A percentile compares a stretch with the other conserved stretches of the same genome.
phyloP scores from a whole-genome alignment of 2,113 vertebrate species.

The Pristiophorus japonicus region DNA sequence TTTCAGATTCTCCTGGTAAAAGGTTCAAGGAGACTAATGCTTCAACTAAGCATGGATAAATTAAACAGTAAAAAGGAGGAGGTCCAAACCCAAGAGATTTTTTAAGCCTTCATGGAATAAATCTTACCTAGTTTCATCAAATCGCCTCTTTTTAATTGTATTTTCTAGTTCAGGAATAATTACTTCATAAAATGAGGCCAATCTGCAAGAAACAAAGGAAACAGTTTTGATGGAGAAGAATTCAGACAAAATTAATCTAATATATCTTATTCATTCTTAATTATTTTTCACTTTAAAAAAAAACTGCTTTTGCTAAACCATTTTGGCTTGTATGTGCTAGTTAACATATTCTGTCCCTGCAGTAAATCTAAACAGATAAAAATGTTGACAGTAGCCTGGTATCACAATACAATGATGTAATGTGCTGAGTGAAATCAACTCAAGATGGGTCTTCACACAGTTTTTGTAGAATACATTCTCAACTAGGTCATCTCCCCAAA shows the following conservation, averaged over 20 bases:
- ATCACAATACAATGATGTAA: background rate
- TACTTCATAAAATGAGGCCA: conserved; percentile 81
- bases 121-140: conserved; percentile 69
- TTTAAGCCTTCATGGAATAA: background rate
- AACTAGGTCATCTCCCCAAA: background rate
- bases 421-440: background rate
- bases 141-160: conserved; percentile 75
- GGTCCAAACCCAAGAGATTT: background rate
- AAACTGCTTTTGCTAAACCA: background rate
- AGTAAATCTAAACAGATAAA: background rate
- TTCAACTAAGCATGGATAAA: background rate
- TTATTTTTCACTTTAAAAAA: background rate
- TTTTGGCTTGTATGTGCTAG: background rate
- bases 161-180: conserved; percentile 81
- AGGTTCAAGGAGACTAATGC: background rate
- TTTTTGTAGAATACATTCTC: background rate
- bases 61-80: background rate
- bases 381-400: background rate
- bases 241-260: background rate
- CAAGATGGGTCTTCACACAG: background rate
- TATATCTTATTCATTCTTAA: background rate
- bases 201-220: conserved; percentile 53
- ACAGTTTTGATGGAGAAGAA: background rate
- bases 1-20: background rate
- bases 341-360: background rate